These are phyloP conservation scores for Collichthys lucidus DNA, from an alignment of 2,113 vertebrate genomes.

Conservation along the genomic window DNA sequence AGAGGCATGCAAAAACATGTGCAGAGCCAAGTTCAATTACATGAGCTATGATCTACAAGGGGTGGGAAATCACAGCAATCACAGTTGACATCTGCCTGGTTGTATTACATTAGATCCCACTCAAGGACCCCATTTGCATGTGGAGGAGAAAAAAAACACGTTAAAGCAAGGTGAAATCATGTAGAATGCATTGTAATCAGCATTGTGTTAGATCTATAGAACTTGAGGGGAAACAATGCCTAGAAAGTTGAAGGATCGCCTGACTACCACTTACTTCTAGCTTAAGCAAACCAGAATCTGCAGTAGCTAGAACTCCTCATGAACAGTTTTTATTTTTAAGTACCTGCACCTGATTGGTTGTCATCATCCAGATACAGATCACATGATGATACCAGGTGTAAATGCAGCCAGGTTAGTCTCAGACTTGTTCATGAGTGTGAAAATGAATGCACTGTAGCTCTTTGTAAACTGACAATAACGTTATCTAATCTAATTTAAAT, in stretches of 20 bases:
- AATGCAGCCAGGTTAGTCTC: not conserved
- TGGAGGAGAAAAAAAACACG: not conserved
- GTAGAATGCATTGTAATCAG: too few species aligned
- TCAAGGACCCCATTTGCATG: not conserved
- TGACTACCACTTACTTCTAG: too few species aligned
- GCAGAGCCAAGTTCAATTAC: not conserved
- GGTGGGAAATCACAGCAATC: too few species aligned
- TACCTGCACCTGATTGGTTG: not conserved
- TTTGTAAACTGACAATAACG: not conserved
- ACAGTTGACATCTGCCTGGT: not conserved
- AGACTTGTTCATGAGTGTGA: not conserved
- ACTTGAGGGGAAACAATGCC: too few species aligned
- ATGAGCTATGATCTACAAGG: not conserved
- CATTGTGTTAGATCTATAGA: too few species aligned
- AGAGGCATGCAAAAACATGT: not conserved
- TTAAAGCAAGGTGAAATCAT: not conserved
- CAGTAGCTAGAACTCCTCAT: too few species aligned
- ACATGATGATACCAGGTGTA: not conserved
- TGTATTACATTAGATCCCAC: not conserved
- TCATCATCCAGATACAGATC: not conserved
- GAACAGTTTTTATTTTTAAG: not conserved
- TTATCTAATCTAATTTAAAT: not conserved
- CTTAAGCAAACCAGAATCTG: too few species aligned
- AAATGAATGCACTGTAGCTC: not conserved
- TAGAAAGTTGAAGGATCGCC: too few species aligned